Conservation (phyloP, 2,888 invertebrate genomes). For the Agonum fuliginosum region DNA sequence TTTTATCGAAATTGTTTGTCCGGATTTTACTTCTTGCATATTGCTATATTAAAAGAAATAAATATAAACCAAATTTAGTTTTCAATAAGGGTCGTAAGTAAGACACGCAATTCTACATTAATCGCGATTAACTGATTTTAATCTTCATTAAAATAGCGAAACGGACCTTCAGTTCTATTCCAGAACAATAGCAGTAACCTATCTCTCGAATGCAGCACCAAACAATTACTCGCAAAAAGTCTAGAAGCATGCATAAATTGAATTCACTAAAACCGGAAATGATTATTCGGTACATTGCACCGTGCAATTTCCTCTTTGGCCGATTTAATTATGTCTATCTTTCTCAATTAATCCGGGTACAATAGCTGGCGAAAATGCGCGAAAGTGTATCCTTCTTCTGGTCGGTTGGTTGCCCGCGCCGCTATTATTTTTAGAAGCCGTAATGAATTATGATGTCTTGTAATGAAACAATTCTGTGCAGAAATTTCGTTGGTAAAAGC, state of each 20-base stretch:
- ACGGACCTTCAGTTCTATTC: too few species aligned
- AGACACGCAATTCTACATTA: too few species aligned
- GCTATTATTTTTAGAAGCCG: neutral
- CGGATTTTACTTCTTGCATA: too few species aligned
- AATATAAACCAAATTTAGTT: too few species aligned
- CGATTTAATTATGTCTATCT: slow-evolving; percentile 46
- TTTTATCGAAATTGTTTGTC: too few species aligned
- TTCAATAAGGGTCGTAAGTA: too few species aligned
- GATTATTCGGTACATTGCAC: slow-evolving; percentile 52
- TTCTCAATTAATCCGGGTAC: slow-evolving; percentile 40
- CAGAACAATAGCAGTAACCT: too few species aligned
- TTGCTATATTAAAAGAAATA: too few species aligned
- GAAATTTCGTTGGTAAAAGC: neutral
- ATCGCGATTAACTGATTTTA: too few species aligned
- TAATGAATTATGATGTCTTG: neutral
- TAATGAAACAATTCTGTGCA: neutral
- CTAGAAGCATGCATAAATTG: slow-evolving; percentile 26
- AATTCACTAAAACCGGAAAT: slow-evolving; percentile 39
- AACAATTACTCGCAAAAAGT: slow-evolving; percentile 12
- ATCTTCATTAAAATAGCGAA: too few species aligned
- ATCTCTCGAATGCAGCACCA: neutral
- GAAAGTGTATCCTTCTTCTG: slow-evolving; percentile 20
- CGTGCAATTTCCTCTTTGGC: slow-evolving; percentile 34
- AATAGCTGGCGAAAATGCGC: slow-evolving; percentile 27
- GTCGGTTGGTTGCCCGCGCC: neutral